Evolutionary conservation across 2,888 invertebrate genomes (phyloP).

Genomic region (Caenorhabditis zanzibari): DNA sequence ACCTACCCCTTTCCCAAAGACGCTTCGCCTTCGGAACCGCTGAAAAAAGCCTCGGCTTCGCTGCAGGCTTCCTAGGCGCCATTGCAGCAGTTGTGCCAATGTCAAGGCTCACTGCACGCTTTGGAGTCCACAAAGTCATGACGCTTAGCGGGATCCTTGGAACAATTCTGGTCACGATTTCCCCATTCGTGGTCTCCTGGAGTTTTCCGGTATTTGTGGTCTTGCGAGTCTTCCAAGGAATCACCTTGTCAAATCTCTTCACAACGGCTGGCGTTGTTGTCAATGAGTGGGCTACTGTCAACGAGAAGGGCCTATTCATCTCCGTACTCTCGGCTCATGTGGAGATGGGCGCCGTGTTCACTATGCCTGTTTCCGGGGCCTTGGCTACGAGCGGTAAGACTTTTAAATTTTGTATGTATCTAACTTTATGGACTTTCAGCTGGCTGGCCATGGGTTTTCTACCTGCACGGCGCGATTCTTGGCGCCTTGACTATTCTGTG

Average conservation of each 20-base stretch:
- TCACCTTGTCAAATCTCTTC: slow-evolving; percentile 75
- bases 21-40: slow-evolving; percentile 69
- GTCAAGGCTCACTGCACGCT: slow-evolving; percentile 54
- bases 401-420: background rate
- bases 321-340: slow-evolving; percentile 74
- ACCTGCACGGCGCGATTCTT: slow-evolving; percentile 70
- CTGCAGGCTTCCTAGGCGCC: slow-evolving; percentile 71
- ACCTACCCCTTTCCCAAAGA: slow-evolving; percentile 70
- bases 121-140: slow-evolving; percentile 73
- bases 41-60: slow-evolving; percentile 72
- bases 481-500: slow-evolving; percentile 68
- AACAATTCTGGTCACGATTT: slow-evolving; percentile 65
- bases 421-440: slow-evolving; percentile 56
- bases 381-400: slow-evolving; percentile 62
- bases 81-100: slow-evolving; percentile 71
- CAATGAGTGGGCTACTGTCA: slow-evolving; percentile 72
- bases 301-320: slow-evolving; percentile 76
- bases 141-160: slow-evolving; percentile 63
- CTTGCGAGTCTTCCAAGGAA: slow-evolving; percentile 71
- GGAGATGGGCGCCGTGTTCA: slow-evolving; percentile 75
- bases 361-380: slow-evolving; percentile 77
- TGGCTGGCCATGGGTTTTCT: slow-evolving; percentile 78
- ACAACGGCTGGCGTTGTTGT: slow-evolving; percentile 75
- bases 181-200: slow-evolving; percentile 65
- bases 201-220: slow-evolving; percentile 69